Conservation (phyloP, 2,888 invertebrate genomes). For the Megaustenia siamemsis region DNA sequence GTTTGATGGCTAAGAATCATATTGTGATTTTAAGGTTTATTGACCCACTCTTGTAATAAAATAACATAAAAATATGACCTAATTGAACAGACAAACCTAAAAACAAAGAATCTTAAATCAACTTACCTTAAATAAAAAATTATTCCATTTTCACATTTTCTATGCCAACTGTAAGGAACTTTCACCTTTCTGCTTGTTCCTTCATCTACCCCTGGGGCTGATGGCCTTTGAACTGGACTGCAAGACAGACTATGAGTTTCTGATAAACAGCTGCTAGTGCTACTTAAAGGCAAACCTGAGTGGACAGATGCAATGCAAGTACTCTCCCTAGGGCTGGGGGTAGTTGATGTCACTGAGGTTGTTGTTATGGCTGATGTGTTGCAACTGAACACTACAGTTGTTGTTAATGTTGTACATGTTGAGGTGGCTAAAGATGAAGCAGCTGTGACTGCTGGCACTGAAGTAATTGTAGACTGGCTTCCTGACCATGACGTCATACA, state of each 20-base stretch:
- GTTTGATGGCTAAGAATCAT: too few relatives aligned
- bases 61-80: too few relatives aligned
- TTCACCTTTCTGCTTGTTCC: constrained; percentile 75
- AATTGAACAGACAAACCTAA: too few relatives aligned
- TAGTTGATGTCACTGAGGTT: constrained; percentile 62
- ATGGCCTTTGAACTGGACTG: constrained; percentile 15
- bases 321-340: constrained; percentile 39
- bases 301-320: constrained; percentile 44
- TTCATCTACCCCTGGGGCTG: too few relatives aligned
- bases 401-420: neutral
- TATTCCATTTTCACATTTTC: constrained; percentile 86
- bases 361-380: constrained; percentile 56
- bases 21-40: too few relatives aligned
- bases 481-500: neutral
- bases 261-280: constrained; percentile 41
- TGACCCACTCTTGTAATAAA: too few relatives aligned
- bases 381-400: constrained; percentile 34
- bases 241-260: constrained; percentile 8
- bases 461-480: neutral
- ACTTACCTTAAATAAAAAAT: constrained; percentile 89
- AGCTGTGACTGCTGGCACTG: neutral
- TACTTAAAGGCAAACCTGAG: constrained; percentile 52
- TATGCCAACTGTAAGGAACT: constrained; percentile 89
- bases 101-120: neutral
- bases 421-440: constrained; percentile 18